Percentiles rank a stretch among this genome's conserved stretches.
phyloP scores from a whole-genome alignment of 1,140 invertebrate species.

The Drosophila kikkawai region DNA sequence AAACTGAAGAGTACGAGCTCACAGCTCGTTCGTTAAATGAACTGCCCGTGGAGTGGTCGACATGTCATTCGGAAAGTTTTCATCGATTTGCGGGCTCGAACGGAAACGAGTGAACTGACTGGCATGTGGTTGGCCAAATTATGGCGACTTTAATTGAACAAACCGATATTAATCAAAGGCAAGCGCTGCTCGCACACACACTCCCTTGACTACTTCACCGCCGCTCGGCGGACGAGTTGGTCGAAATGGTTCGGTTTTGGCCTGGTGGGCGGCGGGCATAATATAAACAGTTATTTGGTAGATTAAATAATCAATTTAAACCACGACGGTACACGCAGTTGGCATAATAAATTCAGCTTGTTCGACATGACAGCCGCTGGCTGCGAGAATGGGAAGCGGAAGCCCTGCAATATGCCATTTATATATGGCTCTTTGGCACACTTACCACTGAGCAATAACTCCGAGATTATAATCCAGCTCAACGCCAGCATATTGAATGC shows the following conservation, averaged over 20 bases:
- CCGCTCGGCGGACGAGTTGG: constrained; percentile 2
- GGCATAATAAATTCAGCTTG: constrained; percentile 72
- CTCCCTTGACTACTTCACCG: constrained; percentile 53
- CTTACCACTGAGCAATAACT: constrained; percentile 84
- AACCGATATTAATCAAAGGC: constrained; percentile 75
- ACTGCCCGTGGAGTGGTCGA: constrained; percentile 17
- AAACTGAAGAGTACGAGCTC: background rate
- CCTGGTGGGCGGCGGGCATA: constrained; percentile 39
- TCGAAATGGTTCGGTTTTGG: constrained; percentile 16
- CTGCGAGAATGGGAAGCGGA: constrained; percentile 12
- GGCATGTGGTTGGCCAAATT: constrained; percentile 61
- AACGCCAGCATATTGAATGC: constrained; percentile 77
- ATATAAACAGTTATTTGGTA: constrained; percentile 71
- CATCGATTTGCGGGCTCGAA: constrained; percentile 21
- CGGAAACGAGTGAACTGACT: constrained; percentile 26
- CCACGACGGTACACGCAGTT: constrained; percentile 66
- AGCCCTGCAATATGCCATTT: constrained; percentile 45
- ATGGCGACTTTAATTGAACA: constrained; percentile 76
- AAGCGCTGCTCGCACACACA: constrained; percentile 21
- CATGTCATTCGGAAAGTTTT: constrained; percentile 29
- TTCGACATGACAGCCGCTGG: constrained; percentile 49
- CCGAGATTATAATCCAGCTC: constrained; percentile 82
- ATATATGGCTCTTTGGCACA: constrained; percentile 36
- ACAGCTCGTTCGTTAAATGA: constrained; percentile 23
- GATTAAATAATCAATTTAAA: constrained; percentile 79